phyloP scores from a whole-genome alignment of 2,888 invertebrate genomes.

The Eristalis tenax region DNA sequence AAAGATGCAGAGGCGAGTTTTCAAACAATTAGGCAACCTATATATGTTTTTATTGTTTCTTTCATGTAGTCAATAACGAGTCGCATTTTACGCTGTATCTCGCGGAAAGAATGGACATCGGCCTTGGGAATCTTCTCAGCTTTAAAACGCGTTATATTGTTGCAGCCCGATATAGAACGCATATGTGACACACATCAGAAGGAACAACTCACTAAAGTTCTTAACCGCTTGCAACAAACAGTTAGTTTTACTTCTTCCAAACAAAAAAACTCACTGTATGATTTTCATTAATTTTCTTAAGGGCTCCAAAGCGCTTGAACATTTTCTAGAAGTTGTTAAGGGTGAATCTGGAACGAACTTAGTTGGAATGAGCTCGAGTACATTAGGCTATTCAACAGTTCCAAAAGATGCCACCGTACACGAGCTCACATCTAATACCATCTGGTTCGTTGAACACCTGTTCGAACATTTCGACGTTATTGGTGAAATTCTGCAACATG shows the following conservation, averaged over 20 bases:
- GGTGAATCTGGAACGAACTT: slow-evolving; percentile 89
- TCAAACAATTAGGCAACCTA: background rate
- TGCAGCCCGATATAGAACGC: slow-evolving; percentile 91
- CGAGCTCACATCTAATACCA: slow-evolving; percentile 95
- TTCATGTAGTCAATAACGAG: slow-evolving; percentile 85
- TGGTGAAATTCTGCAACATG: slow-evolving; percentile 84
- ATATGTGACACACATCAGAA: slow-evolving; percentile 87
- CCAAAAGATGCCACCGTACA: slow-evolving; percentile 99
- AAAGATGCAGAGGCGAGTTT: slow-evolving; percentile 89
- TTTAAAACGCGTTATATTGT: slow-evolving; percentile 87
- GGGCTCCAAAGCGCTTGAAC: slow-evolving; percentile 95
- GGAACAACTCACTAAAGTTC: slow-evolving; percentile 87
- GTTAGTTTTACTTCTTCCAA: slow-evolving; percentile 81
- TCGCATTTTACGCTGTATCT: slow-evolving; percentile 88
- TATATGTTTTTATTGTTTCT: background rate
- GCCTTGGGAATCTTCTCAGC: slow-evolving; percentile 92
- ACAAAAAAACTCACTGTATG: background rate
- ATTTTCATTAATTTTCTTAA: slow-evolving; percentile 76
- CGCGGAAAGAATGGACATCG: slow-evolving; percentile 89
- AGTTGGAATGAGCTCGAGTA: slow-evolving; percentile 80
- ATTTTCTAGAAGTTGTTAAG: slow-evolving; percentile 94
- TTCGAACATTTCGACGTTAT: slow-evolving; percentile 90
- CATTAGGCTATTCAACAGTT: slow-evolving; percentile 77
- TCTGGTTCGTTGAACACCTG: slow-evolving; percentile 94
- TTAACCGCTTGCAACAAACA: slow-evolving; percentile 88